phyloP scores from a whole-genome alignment of 1,140 invertebrate genomes.

The Venustaconcha ellipsiformis region DNA sequence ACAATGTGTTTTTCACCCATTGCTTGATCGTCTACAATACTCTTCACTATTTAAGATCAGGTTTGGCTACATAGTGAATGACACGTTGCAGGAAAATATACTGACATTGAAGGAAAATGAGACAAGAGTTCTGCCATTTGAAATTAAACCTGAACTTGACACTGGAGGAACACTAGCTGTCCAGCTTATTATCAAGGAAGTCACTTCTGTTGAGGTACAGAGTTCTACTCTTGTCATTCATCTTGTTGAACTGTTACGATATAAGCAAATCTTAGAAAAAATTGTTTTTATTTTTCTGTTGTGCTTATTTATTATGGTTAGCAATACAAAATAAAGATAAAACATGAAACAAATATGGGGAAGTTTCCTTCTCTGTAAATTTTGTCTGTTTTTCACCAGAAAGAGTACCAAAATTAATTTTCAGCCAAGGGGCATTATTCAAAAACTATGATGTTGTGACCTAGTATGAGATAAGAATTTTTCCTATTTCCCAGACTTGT shows the following conservation, averaged over 20 bases:
- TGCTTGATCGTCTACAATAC: conserved; percentile 11
- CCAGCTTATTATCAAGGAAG: conserved; percentile 19
- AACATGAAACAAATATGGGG: neutral
- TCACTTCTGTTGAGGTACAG: conserved; percentile 17
- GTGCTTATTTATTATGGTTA: neutral
- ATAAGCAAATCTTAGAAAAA: too few species aligned
- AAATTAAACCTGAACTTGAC: conserved; percentile 18
- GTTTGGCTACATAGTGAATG: conserved; percentile 18
- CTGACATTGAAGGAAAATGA: conserved; percentile 13
- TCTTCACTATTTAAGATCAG: conserved; percentile 17
- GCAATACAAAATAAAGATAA: neutral
- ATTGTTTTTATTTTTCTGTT: neutral
- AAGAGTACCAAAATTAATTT: too few species aligned
- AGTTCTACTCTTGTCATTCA: too few species aligned
- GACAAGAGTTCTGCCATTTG: conserved; percentile 26
- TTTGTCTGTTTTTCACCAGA: neutral
- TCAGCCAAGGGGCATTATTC: too few species aligned
- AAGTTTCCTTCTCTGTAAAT: neutral
- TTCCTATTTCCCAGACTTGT: too few species aligned
- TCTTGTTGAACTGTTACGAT: too few species aligned
- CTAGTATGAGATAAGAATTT: too few species aligned
- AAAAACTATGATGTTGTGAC: too few species aligned
- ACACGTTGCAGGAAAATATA: conserved; percentile 13
- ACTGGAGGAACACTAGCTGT: conserved; percentile 30
- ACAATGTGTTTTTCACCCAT: conserved; percentile 5